Evolutionary conservation across 2,113 vertebrate genomes (phyloP).

Genomic region (Vicugna pacos): DNA sequence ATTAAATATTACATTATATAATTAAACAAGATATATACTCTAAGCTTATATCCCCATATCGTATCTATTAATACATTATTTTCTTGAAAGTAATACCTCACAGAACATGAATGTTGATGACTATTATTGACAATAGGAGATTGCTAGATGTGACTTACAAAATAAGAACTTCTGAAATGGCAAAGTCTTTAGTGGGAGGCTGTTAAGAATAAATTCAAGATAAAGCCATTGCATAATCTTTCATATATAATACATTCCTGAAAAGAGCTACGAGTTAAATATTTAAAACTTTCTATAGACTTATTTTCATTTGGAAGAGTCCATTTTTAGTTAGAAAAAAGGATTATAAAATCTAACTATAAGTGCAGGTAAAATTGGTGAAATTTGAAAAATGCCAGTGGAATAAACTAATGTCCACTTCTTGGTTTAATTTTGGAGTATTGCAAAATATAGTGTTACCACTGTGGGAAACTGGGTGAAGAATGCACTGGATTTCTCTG

Average conservation of each 20-base stretch:
- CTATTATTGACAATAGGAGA: background rate
- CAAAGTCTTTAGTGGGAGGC: background rate
- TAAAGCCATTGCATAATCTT: background rate
- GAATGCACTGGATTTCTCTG: background rate
- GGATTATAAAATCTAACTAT: background rate
- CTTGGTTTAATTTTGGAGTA: background rate
- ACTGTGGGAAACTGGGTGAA: background rate
- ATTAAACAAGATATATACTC: background rate
- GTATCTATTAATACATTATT: background rate
- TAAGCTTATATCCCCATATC: background rate
- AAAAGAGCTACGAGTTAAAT: background rate
- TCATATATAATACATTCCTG: background rate
- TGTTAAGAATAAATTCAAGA: background rate
- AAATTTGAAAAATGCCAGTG: background rate
- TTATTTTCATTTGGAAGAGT: background rate
- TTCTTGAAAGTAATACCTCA: background rate
- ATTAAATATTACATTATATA: background rate
- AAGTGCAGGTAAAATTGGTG: background rate
- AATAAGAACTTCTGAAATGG: slow-evolving; percentile 2
- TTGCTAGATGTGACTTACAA: background rate
- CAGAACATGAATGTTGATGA: background rate
- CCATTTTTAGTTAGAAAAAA: background rate
- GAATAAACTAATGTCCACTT: background rate
- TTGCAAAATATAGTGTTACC: background rate
- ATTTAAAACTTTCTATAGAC: background rate